Conservation (phyloP, 2,113 vertebrate species). For the Lonchura striata region DNA sequence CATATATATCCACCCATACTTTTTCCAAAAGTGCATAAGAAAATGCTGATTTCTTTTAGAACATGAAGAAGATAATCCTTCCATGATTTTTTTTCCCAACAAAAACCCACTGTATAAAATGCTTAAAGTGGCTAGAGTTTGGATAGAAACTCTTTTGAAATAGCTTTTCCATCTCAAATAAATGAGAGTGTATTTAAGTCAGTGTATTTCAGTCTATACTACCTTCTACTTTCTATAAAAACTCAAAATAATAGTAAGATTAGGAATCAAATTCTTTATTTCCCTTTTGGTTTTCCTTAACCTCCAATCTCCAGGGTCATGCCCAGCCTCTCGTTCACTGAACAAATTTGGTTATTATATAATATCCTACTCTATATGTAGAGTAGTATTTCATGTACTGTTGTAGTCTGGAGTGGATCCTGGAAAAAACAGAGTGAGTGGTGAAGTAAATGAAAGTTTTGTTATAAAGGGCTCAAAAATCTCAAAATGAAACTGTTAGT, state of each 20-base stretch:
- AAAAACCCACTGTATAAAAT: not conserved
- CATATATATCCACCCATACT: accelerated
- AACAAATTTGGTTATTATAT: not conserved
- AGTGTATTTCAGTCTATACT: not conserved
- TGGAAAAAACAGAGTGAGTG: not conserved
- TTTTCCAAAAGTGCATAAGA: not conserved
- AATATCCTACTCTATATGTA: not conserved
- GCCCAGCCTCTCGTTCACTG: not conserved
- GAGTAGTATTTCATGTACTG: not conserved
- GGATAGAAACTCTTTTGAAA: not conserved
- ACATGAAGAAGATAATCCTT: not conserved
- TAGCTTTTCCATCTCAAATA: not conserved
- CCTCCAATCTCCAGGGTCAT: not conserved
- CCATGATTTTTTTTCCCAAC: not conserved
- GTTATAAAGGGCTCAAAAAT: not conserved
- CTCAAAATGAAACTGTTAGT: not conserved
- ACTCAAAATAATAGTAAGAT: not conserved
- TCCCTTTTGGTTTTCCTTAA: not conserved
- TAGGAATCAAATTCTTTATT: not conserved
- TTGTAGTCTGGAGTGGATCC: not conserved
- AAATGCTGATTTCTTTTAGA: not conserved
- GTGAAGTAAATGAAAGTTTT: not conserved
- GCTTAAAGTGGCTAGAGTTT: not conserved
- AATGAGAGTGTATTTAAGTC: not conserved
- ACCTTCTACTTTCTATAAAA: not conserved